phyloP scores from a whole-genome alignment of 1,140 invertebrate genomes.

The Gryllus bimaculatus region DNA sequence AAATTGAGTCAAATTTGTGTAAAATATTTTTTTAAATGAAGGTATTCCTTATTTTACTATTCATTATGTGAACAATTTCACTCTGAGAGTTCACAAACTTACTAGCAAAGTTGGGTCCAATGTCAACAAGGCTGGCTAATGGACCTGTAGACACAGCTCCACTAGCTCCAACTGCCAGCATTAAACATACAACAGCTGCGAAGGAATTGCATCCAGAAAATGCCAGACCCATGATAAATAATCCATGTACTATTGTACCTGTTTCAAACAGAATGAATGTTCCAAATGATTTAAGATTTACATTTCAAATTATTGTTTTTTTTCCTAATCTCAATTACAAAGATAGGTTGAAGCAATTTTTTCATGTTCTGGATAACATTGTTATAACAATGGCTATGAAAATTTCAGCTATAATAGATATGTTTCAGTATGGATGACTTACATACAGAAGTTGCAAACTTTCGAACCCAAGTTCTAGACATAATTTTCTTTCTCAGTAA shows the following conservation, averaged over 20 bases:
- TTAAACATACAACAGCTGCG: slow-evolving; percentile 48
- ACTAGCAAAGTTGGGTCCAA: slow-evolving; percentile 58
- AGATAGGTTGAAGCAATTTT: not conserved
- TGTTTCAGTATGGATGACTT: slow-evolving; percentile 29
- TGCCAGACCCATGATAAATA: slow-evolving; percentile 46
- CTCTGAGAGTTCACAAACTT: slow-evolving; percentile 19
- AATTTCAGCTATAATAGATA: no score
- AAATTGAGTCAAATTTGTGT: not conserved
- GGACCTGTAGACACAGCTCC: slow-evolving; percentile 50
- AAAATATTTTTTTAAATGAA: not conserved
- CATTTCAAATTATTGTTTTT: not conserved
- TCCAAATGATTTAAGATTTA: not conserved
- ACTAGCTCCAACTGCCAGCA: slow-evolving; percentile 46
- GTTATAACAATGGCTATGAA: not conserved
- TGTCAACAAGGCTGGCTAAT: slow-evolving; percentile 50
- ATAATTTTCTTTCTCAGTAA: slow-evolving; percentile 45
- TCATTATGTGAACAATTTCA: not conserved
- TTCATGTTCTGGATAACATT: not conserved
- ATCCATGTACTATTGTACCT: slow-evolving; percentile 43
- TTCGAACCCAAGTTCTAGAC: slow-evolving; percentile 50
- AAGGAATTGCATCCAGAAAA: slow-evolving; percentile 51
- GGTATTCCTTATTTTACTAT: not conserved
- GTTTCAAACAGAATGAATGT: slow-evolving; percentile 19
- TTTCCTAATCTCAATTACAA: not conserved
- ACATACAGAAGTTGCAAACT: slow-evolving; percentile 49